These are phyloP conservation scores for Micronycteris hirsuta DNA, from an alignment of 2,113 vertebrate genomes.

Conservation along the genomic window DNA sequence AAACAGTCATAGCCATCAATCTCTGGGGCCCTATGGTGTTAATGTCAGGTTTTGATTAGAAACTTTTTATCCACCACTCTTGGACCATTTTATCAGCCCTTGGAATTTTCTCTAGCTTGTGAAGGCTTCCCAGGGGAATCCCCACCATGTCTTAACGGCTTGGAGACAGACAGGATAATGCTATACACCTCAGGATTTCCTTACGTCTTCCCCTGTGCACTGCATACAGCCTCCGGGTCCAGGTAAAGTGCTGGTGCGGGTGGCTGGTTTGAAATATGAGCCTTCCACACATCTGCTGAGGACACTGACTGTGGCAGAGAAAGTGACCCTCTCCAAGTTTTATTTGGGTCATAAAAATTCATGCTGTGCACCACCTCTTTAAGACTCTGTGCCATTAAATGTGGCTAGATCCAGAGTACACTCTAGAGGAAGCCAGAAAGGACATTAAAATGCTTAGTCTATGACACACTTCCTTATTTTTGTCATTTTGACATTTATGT, in stretches of 20 bases:
- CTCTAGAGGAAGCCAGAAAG: constrained; percentile 79
- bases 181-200: background rate
- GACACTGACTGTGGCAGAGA: constrained; percentile 69
- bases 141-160: background rate
- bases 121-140: constrained; percentile 24
- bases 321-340: constrained; percentile 74
- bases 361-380: constrained; percentile 61
- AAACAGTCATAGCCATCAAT: constrained; percentile 33
- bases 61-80: constrained; percentile 38
- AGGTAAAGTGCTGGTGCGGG: constrained; percentile 51
- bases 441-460: constrained; percentile 85
- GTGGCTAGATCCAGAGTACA: constrained; percentile 74
- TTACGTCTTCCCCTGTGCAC: background rate
- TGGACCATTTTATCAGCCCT: constrained; percentile 20
- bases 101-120: constrained; percentile 44
- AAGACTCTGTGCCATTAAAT: constrained; percentile 77
- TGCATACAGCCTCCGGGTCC: background rate
- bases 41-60: constrained; percentile 58
- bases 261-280: constrained; percentile 62
- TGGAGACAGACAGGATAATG: constrained; percentile 34
- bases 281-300: constrained; percentile 58
- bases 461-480: constrained; percentile 84
- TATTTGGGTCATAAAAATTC: constrained; percentile 79
- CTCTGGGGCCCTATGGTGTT: background rate
- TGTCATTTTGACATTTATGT: constrained; percentile 84